These are phyloP conservation scores for Platichthys flesus DNA, from an alignment of 2,113 vertebrate genomes.

Conservation along the genomic window DNA sequence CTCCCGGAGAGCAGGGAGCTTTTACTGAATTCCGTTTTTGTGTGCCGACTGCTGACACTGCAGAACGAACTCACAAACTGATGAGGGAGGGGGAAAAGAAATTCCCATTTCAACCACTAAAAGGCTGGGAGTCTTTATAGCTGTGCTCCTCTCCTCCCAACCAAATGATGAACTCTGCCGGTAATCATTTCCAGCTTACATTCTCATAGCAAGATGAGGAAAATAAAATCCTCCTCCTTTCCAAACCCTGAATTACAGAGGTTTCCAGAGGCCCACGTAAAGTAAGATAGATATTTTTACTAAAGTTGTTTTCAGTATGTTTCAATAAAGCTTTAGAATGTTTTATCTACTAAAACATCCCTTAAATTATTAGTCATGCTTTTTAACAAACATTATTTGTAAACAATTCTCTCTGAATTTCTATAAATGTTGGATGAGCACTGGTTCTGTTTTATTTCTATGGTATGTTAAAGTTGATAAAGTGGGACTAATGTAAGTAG, in stretches of 20 bases:
- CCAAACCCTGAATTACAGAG: not conserved
- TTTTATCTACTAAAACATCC: not conserved
- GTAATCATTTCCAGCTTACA: conserved; percentile 80
- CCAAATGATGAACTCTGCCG: conserved; percentile 77
- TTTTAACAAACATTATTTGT: not conserved
- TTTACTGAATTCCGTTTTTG: conserved; percentile 85
- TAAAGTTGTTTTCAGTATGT: not conserved
- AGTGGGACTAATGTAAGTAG: not conserved
- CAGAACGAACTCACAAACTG: conserved; percentile 80
- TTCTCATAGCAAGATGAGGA: conserved; percentile 51
- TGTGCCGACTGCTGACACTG: conserved; percentile 84
- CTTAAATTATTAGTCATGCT: not conserved
- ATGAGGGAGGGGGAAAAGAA: conserved; percentile 72
- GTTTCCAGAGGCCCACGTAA: not conserved
- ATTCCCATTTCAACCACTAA: conserved; percentile 78
- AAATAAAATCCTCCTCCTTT: conserved; percentile 1
- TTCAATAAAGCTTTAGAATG: not conserved
- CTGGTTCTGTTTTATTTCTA: not conserved
- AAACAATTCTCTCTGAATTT: not conserved
- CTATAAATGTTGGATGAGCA: not conserved
- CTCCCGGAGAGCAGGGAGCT: conserved; percentile 71
- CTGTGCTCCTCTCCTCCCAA: conserved; percentile 60
- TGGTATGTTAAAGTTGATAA: not conserved
- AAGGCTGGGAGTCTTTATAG: conserved; percentile 74
- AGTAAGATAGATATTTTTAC: not conserved